Conservation (phyloP, 2,797 vertebrate genomes). For the Tiaroga cobitis region DNA sequence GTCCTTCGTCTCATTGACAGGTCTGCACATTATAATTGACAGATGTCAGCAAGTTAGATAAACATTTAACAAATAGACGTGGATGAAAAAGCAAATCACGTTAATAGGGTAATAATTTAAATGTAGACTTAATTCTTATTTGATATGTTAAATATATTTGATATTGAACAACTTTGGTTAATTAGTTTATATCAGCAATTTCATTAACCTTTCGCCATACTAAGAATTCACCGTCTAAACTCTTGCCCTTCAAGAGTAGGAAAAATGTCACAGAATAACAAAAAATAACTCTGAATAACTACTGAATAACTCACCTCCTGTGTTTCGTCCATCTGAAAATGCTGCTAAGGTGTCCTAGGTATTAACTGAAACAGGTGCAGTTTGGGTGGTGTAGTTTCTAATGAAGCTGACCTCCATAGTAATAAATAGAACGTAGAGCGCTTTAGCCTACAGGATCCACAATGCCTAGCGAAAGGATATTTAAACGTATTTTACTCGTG, state of each 20-base stretch:
- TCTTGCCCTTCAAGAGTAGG: background rate
- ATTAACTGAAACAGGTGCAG: conserved; percentile 2
- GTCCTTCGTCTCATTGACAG: conserved; percentile 63
- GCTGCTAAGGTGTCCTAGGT: background rate
- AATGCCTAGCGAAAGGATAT: conserved; percentile 51
- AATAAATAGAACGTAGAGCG: background rate
- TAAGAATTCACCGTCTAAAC: background rate
- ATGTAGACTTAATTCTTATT: background rate
- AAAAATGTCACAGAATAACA: background rate
- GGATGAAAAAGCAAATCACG: background rate
- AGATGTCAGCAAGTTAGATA: background rate
- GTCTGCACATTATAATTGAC: conserved; percentile 16
- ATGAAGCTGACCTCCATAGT: fast-evolving
- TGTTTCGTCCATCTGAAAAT: background rate
- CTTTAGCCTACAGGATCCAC: conserved; percentile 65
- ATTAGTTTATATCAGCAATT: background rate
- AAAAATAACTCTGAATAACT: background rate
- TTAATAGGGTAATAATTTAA: background rate
- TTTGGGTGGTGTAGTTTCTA: conserved; percentile 74
- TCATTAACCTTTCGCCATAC: background rate
- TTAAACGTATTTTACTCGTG: conserved; percentile 56
- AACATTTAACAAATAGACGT: background rate
- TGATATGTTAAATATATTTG: background rate
- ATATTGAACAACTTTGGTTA: background rate
- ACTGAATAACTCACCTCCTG: conserved; percentile 60